Evolutionary conservation across 1,140 invertebrate genomes (phyloP), one percentile per base, ranked within the genome.

Genomic region (Zelostemma sp.): DNA sequence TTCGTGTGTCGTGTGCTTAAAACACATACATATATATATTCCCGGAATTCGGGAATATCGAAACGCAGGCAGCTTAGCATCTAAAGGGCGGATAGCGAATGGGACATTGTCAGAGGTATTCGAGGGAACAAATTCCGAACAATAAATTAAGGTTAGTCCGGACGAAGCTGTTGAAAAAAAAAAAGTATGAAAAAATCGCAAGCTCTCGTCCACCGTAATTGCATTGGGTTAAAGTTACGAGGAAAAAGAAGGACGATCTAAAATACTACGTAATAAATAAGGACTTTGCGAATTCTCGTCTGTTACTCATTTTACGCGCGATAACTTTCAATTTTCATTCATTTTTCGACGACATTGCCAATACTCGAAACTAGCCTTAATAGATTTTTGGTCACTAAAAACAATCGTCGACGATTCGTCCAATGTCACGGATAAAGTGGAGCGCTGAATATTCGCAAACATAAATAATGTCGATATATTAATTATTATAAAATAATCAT

Each of bases 401-500:
- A 16, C 41, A 38, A 38, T n/a, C 5, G 28, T 5, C 14, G 11
- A 17, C 41, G 17, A 16, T 43, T 17, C 8, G 6, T 43, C 11
- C 47, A 47, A 6, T 59, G 62, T 58, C 57, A 53, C 19, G 56
- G n/a, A n/a, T n/a, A 49, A 62, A 25, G 48, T 35, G 25, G 63
- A 60, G 5, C 6, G 33, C 9, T 43, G 40, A 55, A 67, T 64
- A 50, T 60, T 65, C 65, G 70, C 62, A 64, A 72, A 61, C 68
- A 76, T 74, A 76, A 76, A 72, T 72, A 76, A 69, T 65, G 67
- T 66, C 61, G 67, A 61, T 41, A 66, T 67, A 65, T 19, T 9
- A 46, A 69, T 66, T 68, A 64, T 41, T 60, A 73, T 63, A 63
- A 53, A 61, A 63, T 63, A 68, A 66, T 63, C 62, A 68, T 67